Evolutionary conservation across 2,888 invertebrate genomes (phyloP).

Genomic region (Spodoptera picta): DNA sequence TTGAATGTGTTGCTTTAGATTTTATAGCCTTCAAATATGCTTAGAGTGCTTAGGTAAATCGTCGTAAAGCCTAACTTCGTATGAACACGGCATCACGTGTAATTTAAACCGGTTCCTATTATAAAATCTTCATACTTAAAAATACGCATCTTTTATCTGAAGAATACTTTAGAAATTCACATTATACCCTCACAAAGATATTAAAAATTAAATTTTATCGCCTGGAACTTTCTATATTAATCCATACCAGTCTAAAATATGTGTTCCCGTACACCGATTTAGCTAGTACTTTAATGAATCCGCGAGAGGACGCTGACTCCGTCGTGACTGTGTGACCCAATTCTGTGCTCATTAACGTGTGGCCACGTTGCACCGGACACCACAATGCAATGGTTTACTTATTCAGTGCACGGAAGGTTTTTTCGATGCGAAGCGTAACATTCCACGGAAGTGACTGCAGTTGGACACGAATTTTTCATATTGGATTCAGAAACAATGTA

Average conservation of each 20-base stretch:
- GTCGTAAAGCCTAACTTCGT: conserved; percentile 2
- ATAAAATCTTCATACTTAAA: no score
- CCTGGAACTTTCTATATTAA: conserved; percentile 33
- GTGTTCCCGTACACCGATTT: conserved; percentile 47
- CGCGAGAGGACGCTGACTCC: conserved; percentile 56
- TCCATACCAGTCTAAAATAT: conserved; percentile 44
- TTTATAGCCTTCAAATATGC: conserved; percentile 19
- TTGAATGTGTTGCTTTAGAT: conserved; percentile 17
- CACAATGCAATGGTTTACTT: conserved; percentile 77
- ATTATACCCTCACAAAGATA: no score
- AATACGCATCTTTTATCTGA: no score
- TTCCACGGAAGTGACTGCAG: conserved; percentile 44
- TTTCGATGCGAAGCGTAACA: conserved; percentile 56
- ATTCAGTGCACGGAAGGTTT: conserved; percentile 65
- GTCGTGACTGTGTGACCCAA: conserved; percentile 70
- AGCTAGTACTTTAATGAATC: conserved; percentile 56
- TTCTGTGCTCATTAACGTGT: conserved; percentile 80
- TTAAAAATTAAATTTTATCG: conserved; percentile 26
- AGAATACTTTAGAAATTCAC: no score
- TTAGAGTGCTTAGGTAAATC: conserved; percentile 10
- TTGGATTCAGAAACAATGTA: conserved; percentile 26
- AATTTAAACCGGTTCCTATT: background rate
- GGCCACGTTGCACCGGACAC: conserved; percentile 74
- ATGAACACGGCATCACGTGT: background rate
- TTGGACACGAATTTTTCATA: conserved; percentile 52